Evolutionary conservation across 2,797 vertebrate species (phyloP), one percentile per base, ranked within the genome.

Genomic region (Potorous gilbertii): DNA sequence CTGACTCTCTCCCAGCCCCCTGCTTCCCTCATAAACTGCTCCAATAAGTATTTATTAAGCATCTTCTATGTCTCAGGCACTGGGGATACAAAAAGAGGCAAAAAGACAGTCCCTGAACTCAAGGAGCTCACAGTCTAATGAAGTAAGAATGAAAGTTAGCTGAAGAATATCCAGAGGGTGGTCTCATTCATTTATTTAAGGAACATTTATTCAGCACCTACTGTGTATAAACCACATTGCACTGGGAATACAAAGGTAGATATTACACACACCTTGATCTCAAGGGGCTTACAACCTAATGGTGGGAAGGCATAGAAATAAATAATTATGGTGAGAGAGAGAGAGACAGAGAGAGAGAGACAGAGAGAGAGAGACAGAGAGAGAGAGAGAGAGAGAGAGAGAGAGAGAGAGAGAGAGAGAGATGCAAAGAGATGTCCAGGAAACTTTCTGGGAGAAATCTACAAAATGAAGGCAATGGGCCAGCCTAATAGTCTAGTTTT

Each of bases 1-100:
- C 46, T 56, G 27, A 0, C 0, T 52, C 21, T 0, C 0, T 12
- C 56, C 16, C 28, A 11, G 13, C 9, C 34, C 0, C 2, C 12
- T 14, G 0, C 18, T 8, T 18, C 46, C 54, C n/a, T 29, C 27
- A 14, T 0, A 34, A 46, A 1, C 18, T 0, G 5, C 0, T 12
- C 4, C 34, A 56, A 18, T 55, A 2, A 55, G 4, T 21, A n/a
- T 74, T 74, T 74, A 74, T 74, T 74, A 74, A 74, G n/a, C 6
- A 5, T 18, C 66, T 21, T n/a, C 2, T 74, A 21, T 74, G 18
- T 29, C 3, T 40, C n/a, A 24, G 66, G n/a, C 66, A 74, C n/a
- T 74, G n/a, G n/a, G 34, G 14, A 40, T 74, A 40, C n/a, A 24
- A 74, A 40, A n/a, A 18, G 13, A n/a, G 34, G 59, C 59, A 66